A percentile compares a stretch with the other conserved stretches of the same genome.
phyloP scores from a whole-genome alignment of 2,888 invertebrate species.

The Calameuta filiformis region DNA sequence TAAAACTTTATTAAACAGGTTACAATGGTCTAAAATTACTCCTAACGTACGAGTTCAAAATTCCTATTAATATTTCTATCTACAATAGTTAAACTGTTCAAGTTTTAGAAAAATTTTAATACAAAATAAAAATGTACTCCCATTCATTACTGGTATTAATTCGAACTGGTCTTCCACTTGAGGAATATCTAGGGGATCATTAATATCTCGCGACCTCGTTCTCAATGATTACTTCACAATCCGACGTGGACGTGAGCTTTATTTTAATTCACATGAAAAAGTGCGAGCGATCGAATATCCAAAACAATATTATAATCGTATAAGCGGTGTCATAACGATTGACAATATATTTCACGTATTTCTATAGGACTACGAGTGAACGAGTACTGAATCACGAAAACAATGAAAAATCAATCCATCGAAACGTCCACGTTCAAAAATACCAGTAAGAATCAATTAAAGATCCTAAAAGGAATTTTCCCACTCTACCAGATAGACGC shows the following conservation, averaged over 20 bases:
- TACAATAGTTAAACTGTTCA: background rate
- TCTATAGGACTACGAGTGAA: background rate
- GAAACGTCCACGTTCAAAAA: background rate
- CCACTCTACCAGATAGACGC: background rate
- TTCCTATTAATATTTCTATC: background rate
- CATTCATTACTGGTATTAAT: background rate
- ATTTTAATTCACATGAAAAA: background rate
- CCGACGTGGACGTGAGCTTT: background rate
- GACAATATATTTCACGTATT: background rate
- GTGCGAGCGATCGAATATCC: background rate
- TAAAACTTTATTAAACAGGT: background rate
- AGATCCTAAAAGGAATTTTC: background rate
- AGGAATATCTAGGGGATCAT: background rate
- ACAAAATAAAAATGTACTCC: background rate
- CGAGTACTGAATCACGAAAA: background rate
- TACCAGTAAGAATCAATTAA: background rate
- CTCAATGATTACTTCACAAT: background rate
- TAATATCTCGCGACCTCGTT: background rate
- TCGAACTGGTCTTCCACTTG: background rate
- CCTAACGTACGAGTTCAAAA: background rate
- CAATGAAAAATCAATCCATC: background rate
- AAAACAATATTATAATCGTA: background rate
- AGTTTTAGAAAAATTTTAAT: background rate
- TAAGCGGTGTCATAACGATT: background rate
- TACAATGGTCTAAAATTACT: background rate